These are phyloP conservation scores for Rhagologus leucostigma DNA, from an alignment of 2,113 vertebrate species.

Conservation along the genomic window DNA sequence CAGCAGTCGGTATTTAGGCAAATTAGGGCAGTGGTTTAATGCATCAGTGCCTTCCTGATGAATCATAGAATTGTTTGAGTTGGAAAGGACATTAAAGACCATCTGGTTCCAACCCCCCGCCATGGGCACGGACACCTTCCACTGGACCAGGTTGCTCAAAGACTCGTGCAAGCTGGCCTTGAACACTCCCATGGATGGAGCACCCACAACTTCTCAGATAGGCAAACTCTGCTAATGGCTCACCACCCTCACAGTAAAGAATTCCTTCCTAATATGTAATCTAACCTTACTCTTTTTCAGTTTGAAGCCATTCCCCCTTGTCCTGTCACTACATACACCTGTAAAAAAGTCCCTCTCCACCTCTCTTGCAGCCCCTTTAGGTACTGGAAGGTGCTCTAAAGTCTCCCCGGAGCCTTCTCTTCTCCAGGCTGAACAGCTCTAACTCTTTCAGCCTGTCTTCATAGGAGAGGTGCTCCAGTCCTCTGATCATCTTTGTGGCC, in stretches of 20 bases:
- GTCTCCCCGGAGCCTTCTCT: neutral
- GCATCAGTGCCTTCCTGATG: neutral
- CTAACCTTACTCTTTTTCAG: neutral
- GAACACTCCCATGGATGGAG: neutral
- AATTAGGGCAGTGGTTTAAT: constrained; percentile 24
- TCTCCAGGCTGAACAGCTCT: neutral
- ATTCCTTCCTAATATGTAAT: neutral
- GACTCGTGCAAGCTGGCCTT: neutral
- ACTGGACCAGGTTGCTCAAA: neutral
- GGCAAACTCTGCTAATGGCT: neutral
- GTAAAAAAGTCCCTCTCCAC: neutral
- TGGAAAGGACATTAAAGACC: neutral
- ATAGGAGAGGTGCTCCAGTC: neutral
- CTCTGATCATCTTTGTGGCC: neutral
- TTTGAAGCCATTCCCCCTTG: neutral
- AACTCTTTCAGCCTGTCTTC: neutral
- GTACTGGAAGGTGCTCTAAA: neutral
- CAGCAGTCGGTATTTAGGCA: neutral
- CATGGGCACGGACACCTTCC: neutral
- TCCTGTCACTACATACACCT: neutral
- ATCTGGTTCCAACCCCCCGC: neutral
- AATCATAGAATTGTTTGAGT: neutral
- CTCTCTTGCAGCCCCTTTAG: neutral
- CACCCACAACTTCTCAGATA: neutral
- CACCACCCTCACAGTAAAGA: neutral